These are phyloP conservation scores for Drosophila persimilis DNA, from an alignment of 1,140 invertebrate species.

Conservation along the genomic window DNA sequence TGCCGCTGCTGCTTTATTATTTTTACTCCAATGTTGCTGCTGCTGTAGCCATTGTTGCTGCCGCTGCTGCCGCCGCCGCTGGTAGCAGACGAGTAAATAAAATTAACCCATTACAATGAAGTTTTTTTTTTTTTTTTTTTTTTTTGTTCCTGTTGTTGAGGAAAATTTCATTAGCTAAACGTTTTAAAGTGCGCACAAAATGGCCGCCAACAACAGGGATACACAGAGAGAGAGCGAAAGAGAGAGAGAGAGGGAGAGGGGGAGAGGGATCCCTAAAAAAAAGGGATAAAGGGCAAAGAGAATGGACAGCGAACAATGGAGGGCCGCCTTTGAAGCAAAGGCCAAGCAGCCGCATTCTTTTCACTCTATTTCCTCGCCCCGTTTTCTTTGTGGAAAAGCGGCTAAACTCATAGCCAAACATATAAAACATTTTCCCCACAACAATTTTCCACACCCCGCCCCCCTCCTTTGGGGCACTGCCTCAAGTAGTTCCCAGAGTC, in stretches of 20 bases:
- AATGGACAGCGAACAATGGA: conserved; percentile 48
- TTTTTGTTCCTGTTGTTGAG: conserved; percentile 31
- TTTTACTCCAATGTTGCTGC: conserved; percentile 55
- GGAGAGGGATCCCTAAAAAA: conserved; percentile 10
- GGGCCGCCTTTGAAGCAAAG: conserved; percentile 68
- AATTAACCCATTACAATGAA: conserved; percentile 78
- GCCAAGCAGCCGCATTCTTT: conserved; percentile 71
- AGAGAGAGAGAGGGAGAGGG: too few relatives aligned
- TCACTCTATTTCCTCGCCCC: conserved; percentile 69
- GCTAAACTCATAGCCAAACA: conserved; percentile 71
- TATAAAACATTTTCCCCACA: conserved; percentile 76
- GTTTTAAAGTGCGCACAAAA: conserved; percentile 77
- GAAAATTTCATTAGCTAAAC: conserved; percentile 77
- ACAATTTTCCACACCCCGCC: conserved; percentile 58
- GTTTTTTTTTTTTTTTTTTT: conserved; percentile 44
- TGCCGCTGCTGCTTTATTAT: conserved; percentile 64
- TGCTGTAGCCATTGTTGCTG: conserved; percentile 19
- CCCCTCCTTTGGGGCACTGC: conserved; percentile 29
- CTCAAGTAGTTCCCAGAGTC: conserved; percentile 40
- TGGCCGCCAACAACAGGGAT: conserved; percentile 38
- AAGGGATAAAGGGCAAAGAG: conserved; percentile 22
- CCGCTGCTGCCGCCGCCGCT: conserved; percentile 32
- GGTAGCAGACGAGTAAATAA: conserved; percentile 59
- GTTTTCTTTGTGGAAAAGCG: conserved; percentile 43
- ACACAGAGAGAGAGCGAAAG: not conserved